A percentile compares a stretch with the other conserved stretches of the same genome.
Conservation (phyloP, 92 coral and sea anemone genomes). For the Plumapathes pennacea region DNA sequence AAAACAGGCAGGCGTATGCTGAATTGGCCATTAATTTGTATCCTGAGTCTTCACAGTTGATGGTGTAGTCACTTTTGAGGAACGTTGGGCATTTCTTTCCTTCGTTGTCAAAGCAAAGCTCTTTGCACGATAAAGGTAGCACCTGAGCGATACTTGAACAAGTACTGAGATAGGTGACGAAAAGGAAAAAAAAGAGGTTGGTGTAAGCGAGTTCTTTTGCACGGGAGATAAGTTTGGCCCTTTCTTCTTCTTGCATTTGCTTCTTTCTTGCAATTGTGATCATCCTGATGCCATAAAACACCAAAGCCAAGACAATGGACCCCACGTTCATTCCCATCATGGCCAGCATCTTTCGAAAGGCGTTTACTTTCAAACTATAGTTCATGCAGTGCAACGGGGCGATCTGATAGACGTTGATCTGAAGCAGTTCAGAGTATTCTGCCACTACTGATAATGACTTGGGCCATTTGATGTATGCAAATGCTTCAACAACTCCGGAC, state of each 20-base stretch:
- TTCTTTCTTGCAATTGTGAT: too few relatives aligned
- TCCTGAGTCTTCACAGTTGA: background rate
- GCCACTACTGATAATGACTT: constrained; percentile 3
- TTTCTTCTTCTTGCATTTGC: too few relatives aligned
- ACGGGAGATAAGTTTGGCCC: background rate
- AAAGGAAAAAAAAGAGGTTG: constrained; percentile 8
- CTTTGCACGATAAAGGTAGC: constrained; percentile 10
- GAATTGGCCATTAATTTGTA: background rate
- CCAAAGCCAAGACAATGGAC: background rate
- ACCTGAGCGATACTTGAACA: constrained; percentile 2
- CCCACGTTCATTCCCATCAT: constrained; percentile 5
- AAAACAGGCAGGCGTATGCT: background rate
- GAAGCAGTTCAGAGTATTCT: constrained; percentile 4
- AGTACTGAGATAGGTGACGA: constrained; percentile 11
- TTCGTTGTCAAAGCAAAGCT: constrained; percentile 3
- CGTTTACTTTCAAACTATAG: background rate
- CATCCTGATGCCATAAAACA: background rate
- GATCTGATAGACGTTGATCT: constrained; percentile 13
- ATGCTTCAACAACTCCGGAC: constrained; percentile 12
- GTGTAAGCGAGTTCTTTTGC: background rate
- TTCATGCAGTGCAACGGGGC: constrained; percentile 9
- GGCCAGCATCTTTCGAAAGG: constrained; percentile 1
- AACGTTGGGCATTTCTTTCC: background rate
- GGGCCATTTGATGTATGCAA: constrained; percentile 20
- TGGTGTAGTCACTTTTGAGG: background rate